Conservation (phyloP, 2,888 invertebrate genomes). For the Carpatolechia fugitivella region DNA sequence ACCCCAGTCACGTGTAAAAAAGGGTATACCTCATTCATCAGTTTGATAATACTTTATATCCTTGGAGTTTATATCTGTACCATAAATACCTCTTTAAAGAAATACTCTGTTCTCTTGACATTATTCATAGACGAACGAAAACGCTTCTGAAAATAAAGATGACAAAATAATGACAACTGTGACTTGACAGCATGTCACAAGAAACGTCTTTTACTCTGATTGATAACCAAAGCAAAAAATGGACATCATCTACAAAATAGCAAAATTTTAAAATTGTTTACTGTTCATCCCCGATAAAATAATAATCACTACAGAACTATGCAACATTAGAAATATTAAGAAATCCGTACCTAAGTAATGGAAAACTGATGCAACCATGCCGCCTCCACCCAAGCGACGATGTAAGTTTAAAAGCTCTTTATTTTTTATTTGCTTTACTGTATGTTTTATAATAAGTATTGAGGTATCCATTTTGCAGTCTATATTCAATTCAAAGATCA, state of each 20-base stretch:
- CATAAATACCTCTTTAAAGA: too few relatives aligned
- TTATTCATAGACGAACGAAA: neutral
- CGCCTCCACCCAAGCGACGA: neutral
- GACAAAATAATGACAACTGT: neutral
- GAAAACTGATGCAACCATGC: neutral
- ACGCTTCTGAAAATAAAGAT: neutral
- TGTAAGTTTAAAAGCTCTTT: neutral
- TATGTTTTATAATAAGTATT: too few relatives aligned
- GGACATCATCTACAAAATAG: neutral
- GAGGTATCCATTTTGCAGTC: too few relatives aligned
- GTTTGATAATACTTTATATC: too few relatives aligned
- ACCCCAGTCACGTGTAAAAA: too few relatives aligned
- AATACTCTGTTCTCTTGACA: too few relatives aligned
- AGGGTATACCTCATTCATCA: too few relatives aligned
- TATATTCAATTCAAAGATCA: too few relatives aligned
- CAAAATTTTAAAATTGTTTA: neutral
- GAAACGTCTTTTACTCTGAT: too few relatives aligned
- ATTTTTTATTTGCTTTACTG: neutral
- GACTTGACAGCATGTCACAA: neutral
- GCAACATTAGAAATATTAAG: neutral
- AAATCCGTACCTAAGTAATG: too few relatives aligned
- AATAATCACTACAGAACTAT: neutral
- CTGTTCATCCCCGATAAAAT: neutral
- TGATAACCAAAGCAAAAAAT: neutral
- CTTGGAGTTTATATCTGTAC: too few relatives aligned